Percentiles rank a stretch among this genome's conserved stretches.
Conservation (phyloP, 2,888 invertebrate genomes). For the Diaprepes abbreviatus region DNA sequence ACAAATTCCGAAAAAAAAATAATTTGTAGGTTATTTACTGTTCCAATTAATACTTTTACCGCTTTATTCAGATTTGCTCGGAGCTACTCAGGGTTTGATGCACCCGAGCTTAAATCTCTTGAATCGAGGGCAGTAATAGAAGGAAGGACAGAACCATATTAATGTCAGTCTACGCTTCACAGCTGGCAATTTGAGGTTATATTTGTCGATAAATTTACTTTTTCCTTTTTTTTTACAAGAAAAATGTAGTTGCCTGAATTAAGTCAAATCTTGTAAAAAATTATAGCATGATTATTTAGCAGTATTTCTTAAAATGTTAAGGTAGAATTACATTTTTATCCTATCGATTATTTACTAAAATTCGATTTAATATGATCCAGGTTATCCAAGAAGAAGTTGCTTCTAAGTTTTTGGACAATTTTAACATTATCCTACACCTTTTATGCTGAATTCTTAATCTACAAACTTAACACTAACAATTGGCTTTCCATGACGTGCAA, state of each 20-base stretch:
- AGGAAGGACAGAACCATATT: no score
- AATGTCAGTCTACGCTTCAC: no score
- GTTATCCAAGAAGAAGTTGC: slow-evolving; percentile 42
- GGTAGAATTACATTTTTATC: not conserved
- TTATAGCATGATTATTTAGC: not conserved
- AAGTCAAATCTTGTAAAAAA: not conserved
- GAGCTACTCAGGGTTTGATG: no score
- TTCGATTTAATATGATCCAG: slow-evolving; percentile 8
- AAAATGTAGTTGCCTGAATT: not conserved
- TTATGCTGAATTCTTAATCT: slow-evolving; percentile 62
- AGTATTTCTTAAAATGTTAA: slow-evolving; percentile 27
- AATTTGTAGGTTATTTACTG: no score
- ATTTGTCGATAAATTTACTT: no score
- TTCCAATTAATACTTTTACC: no score
- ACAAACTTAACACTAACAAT: slow-evolving; percentile 58
- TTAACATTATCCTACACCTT: slow-evolving; percentile 45
- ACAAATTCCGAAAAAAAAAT: no score
- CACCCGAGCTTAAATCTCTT: no score
- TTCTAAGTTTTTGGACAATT: slow-evolving; percentile 41
- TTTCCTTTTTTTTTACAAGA: no score
- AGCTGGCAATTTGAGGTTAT: slow-evolving; percentile 2
- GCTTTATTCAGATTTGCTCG: no score
- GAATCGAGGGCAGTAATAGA: no score
- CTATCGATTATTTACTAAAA: not conserved
- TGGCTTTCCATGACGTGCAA: slow-evolving; percentile 62